A percentile compares a stretch with the other conserved stretches of the same genome.
Conservation (phyloP, 2,888 invertebrate species). For the Caradrina kadenii region DNA sequence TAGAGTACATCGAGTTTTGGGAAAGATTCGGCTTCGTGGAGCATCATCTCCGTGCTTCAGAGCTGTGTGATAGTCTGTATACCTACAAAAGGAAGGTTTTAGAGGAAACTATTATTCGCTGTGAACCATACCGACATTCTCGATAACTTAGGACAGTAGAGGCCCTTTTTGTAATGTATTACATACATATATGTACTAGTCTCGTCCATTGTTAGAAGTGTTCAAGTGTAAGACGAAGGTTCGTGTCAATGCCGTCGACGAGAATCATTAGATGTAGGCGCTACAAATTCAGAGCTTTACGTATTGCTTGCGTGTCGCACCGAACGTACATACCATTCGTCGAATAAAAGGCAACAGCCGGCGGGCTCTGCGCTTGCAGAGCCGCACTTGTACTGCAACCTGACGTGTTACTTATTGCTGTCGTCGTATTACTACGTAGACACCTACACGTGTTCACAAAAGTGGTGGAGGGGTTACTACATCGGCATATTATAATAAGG, state of each 20-base stretch:
- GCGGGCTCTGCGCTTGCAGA: too few species aligned
- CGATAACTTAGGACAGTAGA: constrained; percentile 2
- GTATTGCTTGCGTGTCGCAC: constrained; percentile 11
- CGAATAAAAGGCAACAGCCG: constrained; percentile 12
- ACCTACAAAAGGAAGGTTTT: not conserved
- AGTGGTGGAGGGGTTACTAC: too few species aligned
- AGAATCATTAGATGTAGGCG: constrained; percentile 51
- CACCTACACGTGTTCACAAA: too few species aligned
- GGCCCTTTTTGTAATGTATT: constrained; percentile 16
- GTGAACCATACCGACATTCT: not conserved
- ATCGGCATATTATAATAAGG: too few species aligned
- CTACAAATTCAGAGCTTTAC: constrained; percentile 19
- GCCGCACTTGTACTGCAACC: too few species aligned
- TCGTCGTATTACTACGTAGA: too few species aligned
- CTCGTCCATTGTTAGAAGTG: constrained; percentile 37
- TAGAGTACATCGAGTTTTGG: too few species aligned
- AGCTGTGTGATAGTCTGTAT: not conserved
- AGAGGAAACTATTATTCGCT: constrained; percentile 10
- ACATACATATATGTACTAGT: constrained; percentile 3
- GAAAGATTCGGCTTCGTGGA: too few species aligned
- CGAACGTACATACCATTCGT: not conserved
- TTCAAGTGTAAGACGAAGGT: constrained; percentile 47
- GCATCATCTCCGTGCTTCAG: not conserved
- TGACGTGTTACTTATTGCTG: too few species aligned
- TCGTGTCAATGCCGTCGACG: constrained; percentile 33